Evolutionary conservation across 2,113 vertebrate genomes (phyloP), one percentile per base, ranked within the genome.

Genomic region (Terrapene triunguis): DNA sequence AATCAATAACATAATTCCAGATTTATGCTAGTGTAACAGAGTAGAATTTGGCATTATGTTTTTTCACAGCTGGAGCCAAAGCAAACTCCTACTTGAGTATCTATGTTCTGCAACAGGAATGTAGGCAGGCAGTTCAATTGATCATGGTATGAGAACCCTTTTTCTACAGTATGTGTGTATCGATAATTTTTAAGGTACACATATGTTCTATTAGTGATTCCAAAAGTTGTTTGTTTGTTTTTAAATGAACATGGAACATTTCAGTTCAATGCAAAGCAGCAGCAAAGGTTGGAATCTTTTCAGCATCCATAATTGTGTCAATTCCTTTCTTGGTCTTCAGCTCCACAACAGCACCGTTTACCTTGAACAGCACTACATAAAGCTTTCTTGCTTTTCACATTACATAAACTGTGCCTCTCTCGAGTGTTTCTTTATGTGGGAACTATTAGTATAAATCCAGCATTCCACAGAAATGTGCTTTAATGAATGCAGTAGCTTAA

Each of bases 381-480:
- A 92, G 21, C 8, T 51, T 19, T 12, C 42, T 14, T 42, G 76
- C 14, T 79, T 79, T 48, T 92, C 29, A 81, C 22, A 21, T 87
- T 91, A 42, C 12, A 82, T 80, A 85, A 96, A 81, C 24, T 79
- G 3, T 83, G 6, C 1, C 85, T 91, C 14, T 82, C 25, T 74
- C 12, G 81, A 87, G 4, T 19, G 2, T 88, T 93, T 84, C 35
- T 10, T 19, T 76, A 10, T 78, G 59, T n/a, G 50, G 54, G 16
- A 50, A 27, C 87, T 91, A 82, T 42, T 95, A 74, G n/a, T 74
- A 76, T 81, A 76, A 97, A 87, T 81, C 17, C 87, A 72, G 32
- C 24, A 54, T 88, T 95, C 17, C 88, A 48, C 27, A 11, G 19
- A 84, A 82, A 84, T 27, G 1, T 76, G 78, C 44, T 25, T 1